Evolutionary conservation across 2,797 vertebrate species (phyloP), one percentile per base, ranked within the genome.

Genomic region (Petrocephalus schoutedeni): DNA sequence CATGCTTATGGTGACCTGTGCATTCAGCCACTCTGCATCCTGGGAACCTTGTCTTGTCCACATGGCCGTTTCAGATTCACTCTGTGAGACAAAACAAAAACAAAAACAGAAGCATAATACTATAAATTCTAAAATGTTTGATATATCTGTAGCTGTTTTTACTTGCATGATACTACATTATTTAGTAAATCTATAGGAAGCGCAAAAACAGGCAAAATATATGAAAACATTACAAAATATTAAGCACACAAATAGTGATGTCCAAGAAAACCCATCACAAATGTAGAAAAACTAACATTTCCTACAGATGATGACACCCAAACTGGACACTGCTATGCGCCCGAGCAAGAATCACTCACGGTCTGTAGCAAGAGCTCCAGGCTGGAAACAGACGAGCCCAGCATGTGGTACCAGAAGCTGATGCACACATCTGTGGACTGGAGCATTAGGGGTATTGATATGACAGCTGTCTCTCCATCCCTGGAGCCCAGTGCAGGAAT

Each of bases 391-490:
- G 94, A 94, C 19, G 95, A 91, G 56, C 96, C 96, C 0, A 92
- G 90, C 94, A 96, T 96, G 91, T 93, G 94, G 89, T 94, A 95
- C 95, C 95, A 96, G 92, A 96, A 96, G 54, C 89, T 91, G 83
- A 96, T 90, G 91, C 96, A 96, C 84, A 94, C n/a, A 9, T 92
- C 85, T 58, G 91, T 87, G 4, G 85, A n/a, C 4, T 71, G 84
- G n/a, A 28, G 23, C 9, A n/a, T 8, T 7, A 94, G 82, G 6
- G 93, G 91, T 54, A 91, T 88, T 56, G 93, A 95, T 88, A 95
- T 56, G 53, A 84, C 88, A 6, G 95, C 94, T 36, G 23, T 90
- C 87, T 94, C 92, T 0, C 45, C 88, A 23, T 92, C 85, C 88
- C 91, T 88, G 1, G 89, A 89, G 54, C 93, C 94, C 86, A 94